Percentiles rank a stretch among this genome's conserved stretches.
These are phyloP conservation scores for Metridium senile DNA, from an alignment of 92 coral and sea anemone genomes.

Conservation along the genomic window DNA sequence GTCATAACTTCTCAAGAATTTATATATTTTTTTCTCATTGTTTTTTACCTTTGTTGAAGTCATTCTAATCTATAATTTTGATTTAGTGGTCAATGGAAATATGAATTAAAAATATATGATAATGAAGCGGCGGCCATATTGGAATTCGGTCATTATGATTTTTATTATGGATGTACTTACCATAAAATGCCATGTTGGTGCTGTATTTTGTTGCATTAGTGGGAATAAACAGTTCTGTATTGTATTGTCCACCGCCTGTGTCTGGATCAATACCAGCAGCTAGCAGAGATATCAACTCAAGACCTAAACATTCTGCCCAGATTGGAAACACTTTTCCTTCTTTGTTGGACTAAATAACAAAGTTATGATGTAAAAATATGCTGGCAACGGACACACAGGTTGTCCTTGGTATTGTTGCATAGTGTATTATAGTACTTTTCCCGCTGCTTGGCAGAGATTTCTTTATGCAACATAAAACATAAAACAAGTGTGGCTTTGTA, in stretches of 20 bases:
- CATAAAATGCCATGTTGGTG: slow-evolving; percentile 27
- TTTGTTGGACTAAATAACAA: slow-evolving; percentile 14
- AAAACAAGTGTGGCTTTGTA: too few relatives aligned
- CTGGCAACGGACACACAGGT: background rate
- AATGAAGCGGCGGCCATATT: too few relatives aligned
- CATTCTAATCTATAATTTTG: too few relatives aligned
- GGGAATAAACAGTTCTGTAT: slow-evolving; percentile 12
- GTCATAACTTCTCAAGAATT: too few relatives aligned
- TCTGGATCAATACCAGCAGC: slow-evolving; percentile 26
- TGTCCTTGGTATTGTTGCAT: background rate
- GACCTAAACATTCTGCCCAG: slow-evolving; percentile 83
- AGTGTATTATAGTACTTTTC: too few relatives aligned
- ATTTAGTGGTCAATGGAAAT: too few relatives aligned
- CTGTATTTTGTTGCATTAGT: slow-evolving; percentile 48
- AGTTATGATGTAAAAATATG: background rate
- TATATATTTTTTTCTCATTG: too few relatives aligned
- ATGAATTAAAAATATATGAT: too few relatives aligned
- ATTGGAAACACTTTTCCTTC: slow-evolving; percentile 72
- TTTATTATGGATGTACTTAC: slow-evolving; percentile 13
- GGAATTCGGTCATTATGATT: background rate
- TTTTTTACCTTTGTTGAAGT: too few relatives aligned
- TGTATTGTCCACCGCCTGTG: slow-evolving; percentile 34
- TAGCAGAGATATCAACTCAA: slow-evolving; percentile 48
- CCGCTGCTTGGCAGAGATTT: too few relatives aligned
- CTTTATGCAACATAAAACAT: too few relatives aligned